Evolutionary conservation across 2,888 invertebrate species (phyloP).

Genomic region (Diaprepes abbreviatus): DNA sequence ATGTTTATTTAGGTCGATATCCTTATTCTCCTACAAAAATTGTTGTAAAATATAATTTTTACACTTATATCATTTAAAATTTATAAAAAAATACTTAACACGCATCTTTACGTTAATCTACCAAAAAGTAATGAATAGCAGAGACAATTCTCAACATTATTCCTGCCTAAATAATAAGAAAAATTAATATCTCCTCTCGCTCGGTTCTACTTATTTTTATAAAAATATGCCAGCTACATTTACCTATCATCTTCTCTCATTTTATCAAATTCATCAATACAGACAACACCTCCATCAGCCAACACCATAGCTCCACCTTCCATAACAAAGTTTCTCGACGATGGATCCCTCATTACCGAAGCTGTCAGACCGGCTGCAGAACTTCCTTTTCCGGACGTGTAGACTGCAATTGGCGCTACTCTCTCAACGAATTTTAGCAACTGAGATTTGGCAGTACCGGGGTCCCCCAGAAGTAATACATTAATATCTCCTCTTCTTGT

Average conservation of each 20-base stretch:
- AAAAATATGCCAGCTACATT: too few relatives aligned
- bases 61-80: too few relatives aligned
- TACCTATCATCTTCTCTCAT: slow-evolving; percentile 95
- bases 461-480: slow-evolving; percentile 94
- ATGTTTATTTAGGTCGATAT: too few relatives aligned
- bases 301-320: slow-evolving; percentile 98
- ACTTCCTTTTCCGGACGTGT: slow-evolving; percentile 90
- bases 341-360: slow-evolving; percentile 94
- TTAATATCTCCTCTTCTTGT: slow-evolving; percentile 98
- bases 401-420: slow-evolving; percentile 93
- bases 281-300: slow-evolving; percentile 99
- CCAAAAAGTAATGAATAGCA: too few relatives aligned
- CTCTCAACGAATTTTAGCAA: slow-evolving; percentile 97
- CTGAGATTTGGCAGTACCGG: slow-evolving; percentile 99
- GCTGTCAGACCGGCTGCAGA: slow-evolving; percentile 99
- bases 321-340: slow-evolving; percentile 76
- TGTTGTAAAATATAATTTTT: too few relatives aligned
- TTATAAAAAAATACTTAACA: too few relatives aligned
- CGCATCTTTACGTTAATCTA: too few relatives aligned
- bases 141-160: too few relatives aligned
- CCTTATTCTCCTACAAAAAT: too few relatives aligned
- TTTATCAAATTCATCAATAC: slow-evolving; percentile 99
- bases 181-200: too few relatives aligned
- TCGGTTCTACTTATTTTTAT: too few relatives aligned
- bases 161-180: too few relatives aligned